These are phyloP conservation scores for Phylloscopus collybita DNA, from an alignment of 2,797 vertebrate species.

Conservation along the genomic window DNA sequence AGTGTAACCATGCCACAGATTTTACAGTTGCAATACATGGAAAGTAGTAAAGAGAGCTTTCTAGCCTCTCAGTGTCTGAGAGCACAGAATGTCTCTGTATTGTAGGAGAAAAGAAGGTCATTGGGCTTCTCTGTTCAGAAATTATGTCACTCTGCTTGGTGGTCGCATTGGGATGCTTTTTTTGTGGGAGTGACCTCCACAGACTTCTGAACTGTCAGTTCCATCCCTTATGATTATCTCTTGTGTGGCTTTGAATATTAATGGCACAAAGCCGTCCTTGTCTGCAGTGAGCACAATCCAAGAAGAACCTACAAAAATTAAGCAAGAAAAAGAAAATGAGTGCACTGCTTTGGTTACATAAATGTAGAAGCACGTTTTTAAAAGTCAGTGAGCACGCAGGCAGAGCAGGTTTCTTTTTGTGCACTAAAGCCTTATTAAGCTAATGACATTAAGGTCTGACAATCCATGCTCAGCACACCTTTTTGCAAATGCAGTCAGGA, in stretches of 20 bases:
- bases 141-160: constrained; percentile 71
- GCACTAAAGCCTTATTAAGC: constrained; percentile 18
- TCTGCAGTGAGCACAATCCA: constrained; percentile 91
- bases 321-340: constrained; percentile 15
- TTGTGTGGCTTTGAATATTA: constrained; percentile 87
- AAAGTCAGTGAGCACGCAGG: background rate
- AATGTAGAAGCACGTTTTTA: background rate
- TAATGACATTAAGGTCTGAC: constrained; percentile 43
- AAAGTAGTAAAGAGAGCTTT: background rate
- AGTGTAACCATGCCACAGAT: background rate
- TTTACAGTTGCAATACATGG: constrained; percentile 1
- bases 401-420: background rate
- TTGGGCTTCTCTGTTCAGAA: background rate
- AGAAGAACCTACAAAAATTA: constrained; percentile 80
- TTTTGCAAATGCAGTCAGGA: background rate
- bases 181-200: constrained; percentile 37
- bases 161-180: constrained; percentile 31
- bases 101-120: background rate
- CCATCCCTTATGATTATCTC: constrained; percentile 88
- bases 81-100: background rate
- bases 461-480: constrained; percentile 16
- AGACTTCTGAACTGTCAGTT: constrained; percentile 63
- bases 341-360: background rate
- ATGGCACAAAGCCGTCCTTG: constrained; percentile 88
- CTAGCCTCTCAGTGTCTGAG: background rate